A percentile compares a stretch with the other conserved stretches of the same genome.
Conservation (phyloP, 2,113 vertebrate species). For the Petrocephalus microphthalmus region DNA sequence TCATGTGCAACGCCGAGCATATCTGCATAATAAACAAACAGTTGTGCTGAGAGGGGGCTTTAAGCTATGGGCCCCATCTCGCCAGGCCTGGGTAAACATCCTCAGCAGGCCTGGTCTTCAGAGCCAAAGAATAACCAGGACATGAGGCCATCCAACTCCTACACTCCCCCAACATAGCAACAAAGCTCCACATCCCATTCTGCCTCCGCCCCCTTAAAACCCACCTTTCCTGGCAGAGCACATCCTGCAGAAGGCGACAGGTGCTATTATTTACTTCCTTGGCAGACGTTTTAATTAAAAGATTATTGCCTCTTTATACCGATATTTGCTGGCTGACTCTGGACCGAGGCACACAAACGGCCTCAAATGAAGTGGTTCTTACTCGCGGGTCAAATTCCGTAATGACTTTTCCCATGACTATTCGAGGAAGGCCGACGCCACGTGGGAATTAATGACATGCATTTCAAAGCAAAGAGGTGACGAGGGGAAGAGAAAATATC, state of each 20-base stretch:
- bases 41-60: not conserved
- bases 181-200: not conserved
- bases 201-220: not conserved
- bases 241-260: not conserved
- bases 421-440: not conserved
- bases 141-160: not conserved
- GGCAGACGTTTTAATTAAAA: not conserved
- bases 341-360: not conserved
- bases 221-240: not conserved
- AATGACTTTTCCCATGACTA: not conserved
- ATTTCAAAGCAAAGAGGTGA: constrained; percentile 5
- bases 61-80: not conserved
- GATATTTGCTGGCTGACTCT: not conserved
- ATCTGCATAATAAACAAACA: not conserved
- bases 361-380: too few species aligned
- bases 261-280: not conserved
- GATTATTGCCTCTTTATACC: not conserved
- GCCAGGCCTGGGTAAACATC: not conserved
- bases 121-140: not conserved
- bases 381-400: not conserved
- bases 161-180: not conserved
- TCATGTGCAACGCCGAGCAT: not conserved
- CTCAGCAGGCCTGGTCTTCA: not conserved
- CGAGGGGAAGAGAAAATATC: constrained; percentile 30
- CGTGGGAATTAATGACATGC: not conserved